Evolutionary conservation across 1,140 invertebrate genomes (phyloP), one percentile per base, ranked within the genome.

Genomic region (Drosophila rhopaloa): DNA sequence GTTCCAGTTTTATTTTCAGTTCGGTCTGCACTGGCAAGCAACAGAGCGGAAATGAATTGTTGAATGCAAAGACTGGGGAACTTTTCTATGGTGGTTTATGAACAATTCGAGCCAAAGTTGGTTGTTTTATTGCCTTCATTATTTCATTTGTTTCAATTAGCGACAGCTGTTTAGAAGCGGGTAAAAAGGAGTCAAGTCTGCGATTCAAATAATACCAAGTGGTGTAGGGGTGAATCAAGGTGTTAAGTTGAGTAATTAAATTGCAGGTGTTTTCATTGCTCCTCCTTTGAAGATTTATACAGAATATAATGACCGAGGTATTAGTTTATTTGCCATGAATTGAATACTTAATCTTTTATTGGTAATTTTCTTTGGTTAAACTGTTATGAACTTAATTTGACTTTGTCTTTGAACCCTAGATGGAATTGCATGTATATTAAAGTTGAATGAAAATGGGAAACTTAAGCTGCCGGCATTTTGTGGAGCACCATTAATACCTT

Each of bases 11-110:
- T 32, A 37, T 14, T 53, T 53, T 37, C 50, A 53, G n/a, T 16
- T 48, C 47, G 19, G 47, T 47, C 53, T 38, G 35, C 32, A 51
- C 24, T 19, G 43, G 55, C 40, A 38, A 46, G 43, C 78, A 81
- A 40, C 60, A 44, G 79, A 47, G 61, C 58, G 74, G 54, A 81
- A 82, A 81, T 82, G 60, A 82, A 81, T 81, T 81, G 79, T 78
- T 57, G 57, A 62, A 74, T 43, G 35, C 43, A 43, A 58, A 38
- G 67, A 51, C 19, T 19, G 44, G 48, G 60, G 19, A 67, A 76
- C 46, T 67, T 55, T 55, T 43, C 72, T 32, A 57, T 58, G 54
- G 66, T 67, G 73, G 48, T 76, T 75, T 76, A 75, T 66, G 73
- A 76, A 75, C 71, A 66, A 76, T 76, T 66, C 54, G 11, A 66